A percentile compares a stretch with the other conserved stretches of the same genome.
phyloP scores from a whole-genome alignment of 2,888 invertebrate genomes.

The Meta bourneti region DNA sequence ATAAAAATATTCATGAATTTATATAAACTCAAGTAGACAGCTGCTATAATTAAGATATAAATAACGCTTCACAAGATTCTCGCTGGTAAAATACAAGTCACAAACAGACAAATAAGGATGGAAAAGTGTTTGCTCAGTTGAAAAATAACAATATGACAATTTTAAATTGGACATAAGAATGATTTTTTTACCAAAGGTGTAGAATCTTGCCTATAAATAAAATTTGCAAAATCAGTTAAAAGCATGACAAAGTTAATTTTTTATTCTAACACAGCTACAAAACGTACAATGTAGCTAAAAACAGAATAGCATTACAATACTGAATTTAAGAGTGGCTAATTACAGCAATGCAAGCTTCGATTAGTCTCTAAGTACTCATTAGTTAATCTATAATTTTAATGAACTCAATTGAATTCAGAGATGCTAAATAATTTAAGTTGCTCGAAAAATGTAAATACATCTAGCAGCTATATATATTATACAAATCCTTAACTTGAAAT shows the following conservation, averaged over 20 bases:
- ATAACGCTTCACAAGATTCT: slow-evolving; percentile 34
- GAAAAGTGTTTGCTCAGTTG: background rate
- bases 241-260: background rate
- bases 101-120: slow-evolving; percentile 13
- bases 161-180: background rate
- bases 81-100: slow-evolving; percentile 28
- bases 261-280: background rate
- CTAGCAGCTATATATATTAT: background rate
- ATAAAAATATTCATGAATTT: slow-evolving; percentile 65
- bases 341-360: background rate
- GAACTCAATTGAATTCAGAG: background rate
- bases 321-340: background rate
- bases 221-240: background rate
- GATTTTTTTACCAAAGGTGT: background rate
- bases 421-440: background rate
- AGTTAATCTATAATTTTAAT: background rate
- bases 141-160: background rate
- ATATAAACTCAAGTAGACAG: slow-evolving; percentile 48
- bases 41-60: slow-evolving; percentile 60
- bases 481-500: background rate
- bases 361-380: background rate
- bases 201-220: background rate
- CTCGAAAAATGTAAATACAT: background rate
- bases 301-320: background rate
- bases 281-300: background rate